Evolutionary conservation across 2,888 invertebrate genomes (phyloP).

Genomic region (Erebia ligea): DNA sequence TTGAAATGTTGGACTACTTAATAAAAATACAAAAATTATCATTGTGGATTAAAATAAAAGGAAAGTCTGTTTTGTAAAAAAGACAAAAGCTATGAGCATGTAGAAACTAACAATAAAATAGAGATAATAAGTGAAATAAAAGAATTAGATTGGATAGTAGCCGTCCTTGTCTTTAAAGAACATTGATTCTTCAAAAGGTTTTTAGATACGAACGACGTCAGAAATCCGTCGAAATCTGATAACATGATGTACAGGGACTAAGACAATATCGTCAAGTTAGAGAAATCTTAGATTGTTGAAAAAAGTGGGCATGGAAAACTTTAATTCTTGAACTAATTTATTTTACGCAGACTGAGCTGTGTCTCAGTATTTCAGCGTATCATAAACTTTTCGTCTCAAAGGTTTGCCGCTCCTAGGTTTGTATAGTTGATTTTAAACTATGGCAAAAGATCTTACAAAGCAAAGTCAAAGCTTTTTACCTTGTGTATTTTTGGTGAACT

Average conservation of each 20-base stretch:
- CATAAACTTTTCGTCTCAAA: background rate
- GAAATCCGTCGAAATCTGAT: constrained; percentile 60
- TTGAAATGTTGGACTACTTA: too few species aligned
- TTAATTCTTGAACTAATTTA: background rate
- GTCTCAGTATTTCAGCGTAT: background rate
- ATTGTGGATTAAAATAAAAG: too few species aligned
- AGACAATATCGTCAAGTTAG: constrained; percentile 71
- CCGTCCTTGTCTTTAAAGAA: constrained; percentile 41
- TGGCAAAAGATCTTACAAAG: background rate
- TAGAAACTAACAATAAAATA: constrained; percentile 15
- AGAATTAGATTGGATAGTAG: constrained; percentile 36
- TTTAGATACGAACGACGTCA: constrained; percentile 35
- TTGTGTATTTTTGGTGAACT: background rate
- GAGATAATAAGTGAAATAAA: constrained; percentile 13
- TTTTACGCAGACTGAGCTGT: background rate
- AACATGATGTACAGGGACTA: constrained; percentile 73
- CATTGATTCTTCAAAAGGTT: constrained; percentile 28
- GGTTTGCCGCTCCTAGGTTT: background rate
- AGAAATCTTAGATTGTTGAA: constrained; percentile 40
- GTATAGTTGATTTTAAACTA: background rate
- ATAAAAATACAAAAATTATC: too few species aligned
- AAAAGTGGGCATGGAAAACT: constrained; percentile 15
- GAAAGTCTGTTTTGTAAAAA: background rate
- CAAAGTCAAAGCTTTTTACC: background rate
- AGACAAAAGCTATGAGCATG: constrained; percentile 5